These are phyloP conservation scores for Crax fasciolata DNA, from an alignment of 2,797 vertebrate species.

Conservation along the genomic window DNA sequence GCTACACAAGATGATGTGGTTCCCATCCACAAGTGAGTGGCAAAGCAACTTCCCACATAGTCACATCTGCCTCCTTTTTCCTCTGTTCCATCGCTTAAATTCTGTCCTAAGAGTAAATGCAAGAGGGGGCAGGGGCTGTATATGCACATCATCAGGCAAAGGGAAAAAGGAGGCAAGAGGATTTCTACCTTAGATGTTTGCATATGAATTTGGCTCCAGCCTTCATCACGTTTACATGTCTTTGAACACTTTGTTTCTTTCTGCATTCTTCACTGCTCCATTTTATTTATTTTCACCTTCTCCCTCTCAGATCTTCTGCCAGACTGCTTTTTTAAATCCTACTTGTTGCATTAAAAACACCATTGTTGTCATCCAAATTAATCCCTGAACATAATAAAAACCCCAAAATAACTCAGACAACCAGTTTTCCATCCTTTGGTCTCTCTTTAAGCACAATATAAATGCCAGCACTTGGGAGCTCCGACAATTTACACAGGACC, in stretches of 20 bases:
- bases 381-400: constrained; percentile 68
- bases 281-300: constrained; percentile 72
- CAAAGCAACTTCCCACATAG: constrained; percentile 65
- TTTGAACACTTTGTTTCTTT: constrained; percentile 75
- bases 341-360: constrained; percentile 62
- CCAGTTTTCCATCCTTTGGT: constrained; percentile 59
- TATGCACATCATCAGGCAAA: not conserved
- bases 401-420: constrained; percentile 60
- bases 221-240: not conserved
- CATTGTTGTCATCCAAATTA: constrained; percentile 70
- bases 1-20: constrained; percentile 40
- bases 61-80: constrained; percentile 61
- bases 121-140: constrained; percentile 5
- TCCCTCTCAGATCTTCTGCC: constrained; percentile 70
- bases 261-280: constrained; percentile 63
- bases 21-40: constrained; percentile 59
- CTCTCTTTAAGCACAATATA: constrained; percentile 42
- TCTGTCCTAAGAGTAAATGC: not conserved
- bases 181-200: constrained; percentile 26
- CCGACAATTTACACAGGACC: constrained; percentile 36
- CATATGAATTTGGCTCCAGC: constrained; percentile 53
- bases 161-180: constrained; percentile 4
- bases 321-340: constrained; percentile 63
- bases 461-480: constrained; percentile 37
- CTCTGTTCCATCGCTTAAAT: constrained; percentile 15